phyloP scores from a whole-genome alignment of 2,797 vertebrate genomes.

The Sebastes trivittatus region DNA sequence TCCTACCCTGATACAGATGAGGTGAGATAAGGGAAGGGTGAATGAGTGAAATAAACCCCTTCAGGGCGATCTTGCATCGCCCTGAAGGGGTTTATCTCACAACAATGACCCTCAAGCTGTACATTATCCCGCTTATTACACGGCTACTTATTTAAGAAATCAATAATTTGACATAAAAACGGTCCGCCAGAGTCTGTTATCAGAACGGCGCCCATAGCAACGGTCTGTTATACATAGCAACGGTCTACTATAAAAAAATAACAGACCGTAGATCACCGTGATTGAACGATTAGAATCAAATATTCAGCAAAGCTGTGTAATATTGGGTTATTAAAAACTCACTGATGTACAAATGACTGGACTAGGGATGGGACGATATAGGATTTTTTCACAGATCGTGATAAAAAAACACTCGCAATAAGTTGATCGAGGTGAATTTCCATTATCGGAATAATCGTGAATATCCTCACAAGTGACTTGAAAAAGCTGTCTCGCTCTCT shows the following conservation, averaged over 20 bases:
- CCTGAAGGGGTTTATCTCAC: background rate
- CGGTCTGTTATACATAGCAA: too few relatives aligned
- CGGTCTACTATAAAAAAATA: background rate
- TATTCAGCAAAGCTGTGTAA: too few relatives aligned
- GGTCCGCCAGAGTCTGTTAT: background rate
- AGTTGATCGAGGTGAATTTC: too few relatives aligned
- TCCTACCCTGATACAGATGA: slow-evolving; percentile 84
- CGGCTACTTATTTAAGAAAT: background rate
- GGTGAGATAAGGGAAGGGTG: slow-evolving; percentile 63
- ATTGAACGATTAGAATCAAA: background rate
- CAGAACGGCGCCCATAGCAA: background rate
- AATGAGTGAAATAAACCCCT: background rate
- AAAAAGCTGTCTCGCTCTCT: too few relatives aligned
- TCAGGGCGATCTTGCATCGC: too few relatives aligned
- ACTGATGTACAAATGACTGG: background rate
- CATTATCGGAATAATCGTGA: too few relatives aligned
- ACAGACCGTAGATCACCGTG: background rate
- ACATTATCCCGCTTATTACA: background rate
- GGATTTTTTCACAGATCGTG: too few relatives aligned
- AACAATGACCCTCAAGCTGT: background rate
- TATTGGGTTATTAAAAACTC: background rate
- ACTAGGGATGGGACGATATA: background rate
- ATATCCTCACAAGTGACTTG: too few relatives aligned
- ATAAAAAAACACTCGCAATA: too few relatives aligned
- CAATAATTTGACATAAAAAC: background rate